phyloP scores from a whole-genome alignment of 2,113 vertebrate genomes.

The Tamias sibiricus region DNA sequence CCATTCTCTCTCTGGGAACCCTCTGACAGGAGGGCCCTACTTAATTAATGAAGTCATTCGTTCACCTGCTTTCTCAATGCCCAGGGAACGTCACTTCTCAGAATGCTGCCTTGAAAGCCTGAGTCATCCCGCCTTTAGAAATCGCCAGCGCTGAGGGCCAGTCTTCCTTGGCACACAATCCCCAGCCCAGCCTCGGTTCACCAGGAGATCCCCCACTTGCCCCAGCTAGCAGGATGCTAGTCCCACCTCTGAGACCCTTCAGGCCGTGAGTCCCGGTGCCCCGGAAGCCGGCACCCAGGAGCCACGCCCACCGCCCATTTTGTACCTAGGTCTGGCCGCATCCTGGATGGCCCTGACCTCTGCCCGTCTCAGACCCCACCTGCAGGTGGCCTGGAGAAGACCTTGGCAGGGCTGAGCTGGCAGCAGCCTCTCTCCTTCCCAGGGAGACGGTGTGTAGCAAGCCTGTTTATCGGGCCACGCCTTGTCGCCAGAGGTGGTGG shows the following conservation, averaged over 20 bases:
- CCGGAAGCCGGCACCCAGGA: background rate
- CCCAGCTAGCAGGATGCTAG: background rate
- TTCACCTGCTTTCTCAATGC: background rate
- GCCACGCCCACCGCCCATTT: constrained; percentile 8
- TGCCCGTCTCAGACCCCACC: constrained; percentile 62
- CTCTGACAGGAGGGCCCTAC: background rate
- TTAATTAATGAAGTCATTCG: no score
- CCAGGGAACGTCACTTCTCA: background rate
- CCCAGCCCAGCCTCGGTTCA: background rate
- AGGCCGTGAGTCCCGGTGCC: constrained; percentile 14
- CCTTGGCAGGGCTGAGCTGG: constrained; percentile 71
- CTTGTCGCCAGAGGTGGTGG: constrained; percentile 79
- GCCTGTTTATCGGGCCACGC: constrained; percentile 78
- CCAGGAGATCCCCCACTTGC: background rate
- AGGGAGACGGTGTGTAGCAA: constrained; percentile 59
- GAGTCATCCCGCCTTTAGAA: constrained; percentile 33
- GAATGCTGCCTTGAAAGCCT: constrained; percentile 11
- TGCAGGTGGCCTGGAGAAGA: constrained; percentile 57
- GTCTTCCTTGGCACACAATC: background rate
- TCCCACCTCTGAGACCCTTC: background rate
- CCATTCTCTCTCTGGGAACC: background rate
- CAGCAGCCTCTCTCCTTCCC: background rate
- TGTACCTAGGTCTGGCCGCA: constrained; percentile 61
- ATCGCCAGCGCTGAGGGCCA: background rate
- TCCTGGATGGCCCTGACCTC: background rate